Evolutionary conservation across 1,140 invertebrate species (phyloP).

Genomic region (Pentalonia nigronervosa): DNA sequence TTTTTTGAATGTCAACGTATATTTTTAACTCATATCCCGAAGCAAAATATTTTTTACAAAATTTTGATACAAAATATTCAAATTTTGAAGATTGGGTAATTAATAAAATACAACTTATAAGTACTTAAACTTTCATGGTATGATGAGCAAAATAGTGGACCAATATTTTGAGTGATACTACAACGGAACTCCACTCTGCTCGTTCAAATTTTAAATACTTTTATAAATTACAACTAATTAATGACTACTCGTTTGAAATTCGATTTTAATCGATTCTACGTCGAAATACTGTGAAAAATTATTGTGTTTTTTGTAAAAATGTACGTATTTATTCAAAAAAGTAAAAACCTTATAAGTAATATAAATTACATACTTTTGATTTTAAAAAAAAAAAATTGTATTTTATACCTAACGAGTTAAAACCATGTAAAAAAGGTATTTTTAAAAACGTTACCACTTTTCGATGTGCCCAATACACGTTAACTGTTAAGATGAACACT

Average conservation of each 20-base stretch:
- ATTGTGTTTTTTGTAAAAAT: neutral
- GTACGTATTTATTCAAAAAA: neutral
- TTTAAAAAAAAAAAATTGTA: too few relatives aligned
- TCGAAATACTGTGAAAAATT: neutral
- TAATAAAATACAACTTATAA: too few relatives aligned
- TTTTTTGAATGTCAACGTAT: too few relatives aligned
- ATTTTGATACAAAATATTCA: too few relatives aligned
- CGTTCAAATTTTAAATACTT: neutral
- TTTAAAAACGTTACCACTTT: neutral
- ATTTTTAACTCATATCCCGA: too few relatives aligned
- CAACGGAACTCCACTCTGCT: neutral
- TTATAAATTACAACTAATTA: neutral
- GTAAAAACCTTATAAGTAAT: neutral
- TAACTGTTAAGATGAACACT: neutral
- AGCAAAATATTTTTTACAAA: too few relatives aligned
- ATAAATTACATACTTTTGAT: neutral
- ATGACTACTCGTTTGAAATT: neutral
- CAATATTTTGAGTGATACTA: neutral
- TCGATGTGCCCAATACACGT: too few relatives aligned
- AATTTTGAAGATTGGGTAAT: neutral
- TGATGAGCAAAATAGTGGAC: neutral
- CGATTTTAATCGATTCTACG: neutral
- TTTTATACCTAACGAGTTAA: neutral
- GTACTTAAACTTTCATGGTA: neutral
- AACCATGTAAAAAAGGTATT: neutral